Base-by-base conservation (phyloP, 1,140 invertebrate genomes). In the Brachionus calyciflorus region DNA sequence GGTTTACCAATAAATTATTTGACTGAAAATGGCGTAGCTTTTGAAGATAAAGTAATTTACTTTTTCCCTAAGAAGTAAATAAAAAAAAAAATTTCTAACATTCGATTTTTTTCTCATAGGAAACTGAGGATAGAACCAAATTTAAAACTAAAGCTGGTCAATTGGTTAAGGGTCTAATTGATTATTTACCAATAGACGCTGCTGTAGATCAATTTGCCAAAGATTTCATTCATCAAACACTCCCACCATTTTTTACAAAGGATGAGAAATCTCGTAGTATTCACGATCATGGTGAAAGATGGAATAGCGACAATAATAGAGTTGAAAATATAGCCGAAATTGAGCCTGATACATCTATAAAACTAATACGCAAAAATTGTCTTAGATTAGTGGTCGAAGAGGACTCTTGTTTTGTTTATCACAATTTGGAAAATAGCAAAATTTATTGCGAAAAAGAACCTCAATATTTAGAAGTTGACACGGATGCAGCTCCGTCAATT, bases 201-300 rank as follows among this genome's bases (percentile, higher is more conserved):
- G 91, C 91, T 57, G 91, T 91, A 19, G 94, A 97, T 85, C 88
- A 92, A 84, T 87, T 95, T 85, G 90, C 89, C 1, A 92, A 91
- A 80, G 87, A 89, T 77, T 92, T 90, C 78, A 90, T 95, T 78
- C 90, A 92, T 80, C 91, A 93, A 83, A 91, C 90, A n/a, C 82
- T 97, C 55, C 94, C 94, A 1, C 94, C 94, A 0, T 86, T 89
- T 41, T 81, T 95, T 0, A 87, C 85, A 46, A 82, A 88, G 85
- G 83, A 85, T 51, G 92, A 94, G 83, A 87, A 86, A 77, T 78
- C 82, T 1, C 87, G 89, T 78, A 91, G 90, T 9, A 88, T 91
- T 0, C 88, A 88, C 81, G 88, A 88, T 24, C 89, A 89, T 77
- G 89, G 89, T 4, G 90, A 90, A 82, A 82, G 82, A n/a, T 87